phyloP scores from a whole-genome alignment of 2,113 vertebrate genomes.

The Cynopterus brachyotis region DNA sequence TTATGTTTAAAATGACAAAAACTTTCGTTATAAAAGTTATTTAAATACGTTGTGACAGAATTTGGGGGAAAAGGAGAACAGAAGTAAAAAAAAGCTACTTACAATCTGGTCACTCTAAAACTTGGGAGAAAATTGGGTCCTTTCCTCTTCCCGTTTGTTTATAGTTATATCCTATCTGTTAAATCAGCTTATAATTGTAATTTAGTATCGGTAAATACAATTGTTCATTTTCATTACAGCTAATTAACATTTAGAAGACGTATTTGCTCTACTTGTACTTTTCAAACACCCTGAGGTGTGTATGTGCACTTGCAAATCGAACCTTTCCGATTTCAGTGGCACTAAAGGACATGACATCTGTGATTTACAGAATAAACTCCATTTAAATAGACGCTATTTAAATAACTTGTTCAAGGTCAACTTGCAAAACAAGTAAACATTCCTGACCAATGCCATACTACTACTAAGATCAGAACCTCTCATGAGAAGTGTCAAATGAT shows the following conservation, averaged over 20 bases:
- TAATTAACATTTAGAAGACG: slow-evolving; percentile 5
- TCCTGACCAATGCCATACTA: not conserved
- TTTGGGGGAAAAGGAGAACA: not conserved
- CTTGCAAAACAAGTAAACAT: slow-evolving; percentile 46
- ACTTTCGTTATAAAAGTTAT: not conserved
- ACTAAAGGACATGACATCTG: not conserved
- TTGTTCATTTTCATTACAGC: not conserved
- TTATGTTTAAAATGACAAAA: slow-evolving; percentile 23
- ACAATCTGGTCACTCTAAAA: not conserved
- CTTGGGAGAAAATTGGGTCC: not conserved
- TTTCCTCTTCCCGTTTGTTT: not conserved
- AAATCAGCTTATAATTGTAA: not conserved
- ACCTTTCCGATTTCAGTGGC: slow-evolving; percentile 24
- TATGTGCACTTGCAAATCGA: not conserved
- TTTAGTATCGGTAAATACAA: not conserved
- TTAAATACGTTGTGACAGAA: not conserved
- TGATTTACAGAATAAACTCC: slow-evolving; percentile 49
- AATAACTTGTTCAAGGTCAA: slow-evolving; percentile 68
- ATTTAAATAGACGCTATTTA: slow-evolving; percentile 55
- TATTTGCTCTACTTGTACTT: not conserved
- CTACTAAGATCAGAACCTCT: slow-evolving; percentile 33
- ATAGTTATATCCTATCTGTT: not conserved
- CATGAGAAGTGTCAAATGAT: slow-evolving; percentile 52
- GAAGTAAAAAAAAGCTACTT: not conserved
- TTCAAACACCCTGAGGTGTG: not conserved